These are phyloP conservation scores for Cotesia typhae DNA, from an alignment of 1,140 invertebrate species.

Conservation along the genomic window DNA sequence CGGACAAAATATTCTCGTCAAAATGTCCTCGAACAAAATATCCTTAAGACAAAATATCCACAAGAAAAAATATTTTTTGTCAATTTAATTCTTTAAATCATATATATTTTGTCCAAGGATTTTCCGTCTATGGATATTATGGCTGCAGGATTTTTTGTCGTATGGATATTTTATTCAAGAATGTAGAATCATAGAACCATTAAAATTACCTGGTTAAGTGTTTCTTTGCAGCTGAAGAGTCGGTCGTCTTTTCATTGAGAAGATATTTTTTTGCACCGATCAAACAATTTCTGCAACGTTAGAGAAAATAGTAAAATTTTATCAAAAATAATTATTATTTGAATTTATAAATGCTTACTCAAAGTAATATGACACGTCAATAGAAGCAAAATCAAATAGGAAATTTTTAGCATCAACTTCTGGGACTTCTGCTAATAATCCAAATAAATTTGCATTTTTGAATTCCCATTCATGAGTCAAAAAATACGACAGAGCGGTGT, in stretches of 20 bases:
- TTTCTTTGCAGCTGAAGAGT: conserved; percentile 57
- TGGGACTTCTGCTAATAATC: conserved; percentile 70
- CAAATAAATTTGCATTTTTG: conserved; percentile 75
- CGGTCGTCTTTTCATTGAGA: conserved; percentile 68
- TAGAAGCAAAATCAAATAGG: conserved; percentile 64
- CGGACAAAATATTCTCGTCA: no score
- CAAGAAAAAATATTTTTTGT: no score
- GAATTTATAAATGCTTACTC: conserved; percentile 45
- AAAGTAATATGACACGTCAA: conserved; percentile 52
- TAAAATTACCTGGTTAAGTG: conserved; percentile 63
- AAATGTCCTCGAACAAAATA: no score
- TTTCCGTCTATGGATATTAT: no score
- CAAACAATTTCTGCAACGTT: conserved; percentile 67
- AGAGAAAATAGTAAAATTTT: conserved; percentile 50
- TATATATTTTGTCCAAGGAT: no score
- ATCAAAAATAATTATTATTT: no score
- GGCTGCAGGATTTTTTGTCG: no score
- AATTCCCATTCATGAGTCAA: conserved; percentile 85
- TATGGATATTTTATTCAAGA: no score
- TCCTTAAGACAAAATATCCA: no score
- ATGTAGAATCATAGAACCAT: neutral
- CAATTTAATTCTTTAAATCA: no score
- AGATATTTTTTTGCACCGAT: conserved; percentile 69
- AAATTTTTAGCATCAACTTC: conserved; percentile 73
- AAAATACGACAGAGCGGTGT: conserved; percentile 80